Evolutionary conservation across 2,888 invertebrate species (phyloP), one percentile per base, ranked within the genome.

Genomic region (Nomada flava): DNA sequence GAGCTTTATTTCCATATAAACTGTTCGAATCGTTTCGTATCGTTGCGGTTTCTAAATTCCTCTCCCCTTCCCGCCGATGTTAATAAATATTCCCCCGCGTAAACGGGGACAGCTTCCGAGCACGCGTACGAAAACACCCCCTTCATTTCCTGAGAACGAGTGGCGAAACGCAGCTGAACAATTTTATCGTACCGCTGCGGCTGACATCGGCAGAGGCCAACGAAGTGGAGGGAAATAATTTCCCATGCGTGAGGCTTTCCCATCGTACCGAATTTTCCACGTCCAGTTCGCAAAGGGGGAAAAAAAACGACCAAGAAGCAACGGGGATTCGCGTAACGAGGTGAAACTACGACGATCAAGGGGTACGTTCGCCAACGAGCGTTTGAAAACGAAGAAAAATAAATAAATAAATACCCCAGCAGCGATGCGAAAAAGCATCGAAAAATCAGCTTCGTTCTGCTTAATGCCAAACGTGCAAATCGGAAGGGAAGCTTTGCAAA

Each of bases 381-480:
- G 26, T 23, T 20, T 23, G 47, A 47, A 26, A 36, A n/a, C 10
- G 23, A 15, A 36, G 2, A 36, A 23, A 57, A n/a, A 20, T 47
- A 36, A 59, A 59, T 15, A 59, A 13, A 4, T 20, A 18, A 26
- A 18, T 53, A 57, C 1, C 13, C 26, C 29, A 11, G 36, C 15
- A 15, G 23, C n/a, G 50, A 62, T 26, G 62, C 55, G 18, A 63
- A 76, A 47, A 72, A 76, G 69, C 68, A 59, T 52, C 20, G 44
- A 13, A 36, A 64, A 69, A 69, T 77, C 79, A 53, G 52, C 18
- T 50, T 62, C 53, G 26, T 50, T 69, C 52, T 15, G 52, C 29
- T 26, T 36, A 13, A 55, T 63, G 15, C 13, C 2, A 57, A 18
- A 50, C 44, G 20, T 44, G 59, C 62, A 53, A 79, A 70, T 78